phyloP scores from a whole-genome alignment of 2,888 invertebrate species.

The Volucella bombylans region DNA sequence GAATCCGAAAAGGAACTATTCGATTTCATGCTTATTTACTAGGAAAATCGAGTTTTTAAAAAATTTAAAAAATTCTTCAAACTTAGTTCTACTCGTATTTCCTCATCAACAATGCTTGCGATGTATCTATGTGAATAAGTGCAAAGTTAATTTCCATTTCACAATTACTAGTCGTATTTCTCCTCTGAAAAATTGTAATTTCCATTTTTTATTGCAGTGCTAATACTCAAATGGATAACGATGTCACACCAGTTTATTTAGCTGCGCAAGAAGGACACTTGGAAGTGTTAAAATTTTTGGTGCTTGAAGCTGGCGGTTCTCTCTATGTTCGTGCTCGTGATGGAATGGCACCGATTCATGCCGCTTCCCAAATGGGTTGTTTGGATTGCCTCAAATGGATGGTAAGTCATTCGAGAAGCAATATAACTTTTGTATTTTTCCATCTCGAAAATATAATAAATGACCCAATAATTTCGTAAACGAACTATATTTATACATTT shows the following conservation, averaged over 20 bases:
- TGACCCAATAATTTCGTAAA: constrained; percentile 22
- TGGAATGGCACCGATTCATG: constrained; percentile 95
- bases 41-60: too few species aligned
- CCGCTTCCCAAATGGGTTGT: constrained; percentile 94
- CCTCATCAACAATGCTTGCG: too few species aligned
- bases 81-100: too few species aligned
- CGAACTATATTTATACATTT: neutral
- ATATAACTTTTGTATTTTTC: neutral
- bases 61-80: too few species aligned
- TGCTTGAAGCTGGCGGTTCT: constrained; percentile 91
- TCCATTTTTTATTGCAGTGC: constrained; percentile 85
- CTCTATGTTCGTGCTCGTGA: constrained; percentile 92
- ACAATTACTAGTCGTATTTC: constrained; percentile 9
- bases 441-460: neutral
- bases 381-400: constrained; percentile 94
- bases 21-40: too few species aligned
- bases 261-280: constrained; percentile 95
- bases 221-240: constrained; percentile 95
- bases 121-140: too few species aligned
- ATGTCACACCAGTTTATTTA: constrained; percentile 94
- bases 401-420: constrained; percentile 84
- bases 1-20: too few species aligned
- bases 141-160: constrained; percentile 33
- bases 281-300: constrained; percentile 92
- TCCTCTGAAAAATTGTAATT: constrained; percentile 17